These are phyloP conservation scores for Aphis gossypii DNA, from an alignment of 1,140 invertebrate species.

Conservation along the genomic window DNA sequence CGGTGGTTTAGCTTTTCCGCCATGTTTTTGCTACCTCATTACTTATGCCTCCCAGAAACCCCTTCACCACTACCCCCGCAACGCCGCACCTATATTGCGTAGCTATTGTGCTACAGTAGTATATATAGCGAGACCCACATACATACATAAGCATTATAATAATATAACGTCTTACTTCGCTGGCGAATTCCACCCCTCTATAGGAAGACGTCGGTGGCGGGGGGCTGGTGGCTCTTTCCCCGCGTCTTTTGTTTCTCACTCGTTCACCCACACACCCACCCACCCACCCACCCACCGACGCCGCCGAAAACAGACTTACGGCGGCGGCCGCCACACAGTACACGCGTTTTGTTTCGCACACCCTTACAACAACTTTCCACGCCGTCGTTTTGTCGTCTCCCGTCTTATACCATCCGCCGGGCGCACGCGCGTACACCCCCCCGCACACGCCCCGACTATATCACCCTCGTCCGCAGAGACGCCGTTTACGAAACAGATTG, in stretches of 20 bases:
- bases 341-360: conserved; percentile 10
- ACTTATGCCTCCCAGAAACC: conserved; percentile 55
- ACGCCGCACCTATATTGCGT: background rate
- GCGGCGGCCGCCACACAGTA: background rate
- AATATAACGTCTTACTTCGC: conserved; percentile 46
- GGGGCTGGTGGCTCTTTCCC: background rate
- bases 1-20: conserved; percentile 55
- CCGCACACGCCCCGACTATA: background rate
- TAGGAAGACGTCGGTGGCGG: background rate
- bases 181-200: background rate
- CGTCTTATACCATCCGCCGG: background rate
- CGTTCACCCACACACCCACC: background rate
- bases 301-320: background rate
- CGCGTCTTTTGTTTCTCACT: conserved; percentile 6
- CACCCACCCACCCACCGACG: background rate
- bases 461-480: background rate
- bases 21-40: conserved; percentile 58
- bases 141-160: conserved; percentile 28
- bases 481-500: background rate
- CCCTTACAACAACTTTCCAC: background rate
- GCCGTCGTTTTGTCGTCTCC: background rate
- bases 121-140: background rate
- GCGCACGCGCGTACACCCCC: background rate
- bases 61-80: background rate
- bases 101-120: conserved; percentile 10